These are phyloP conservation scores for Spilosoma lubricipeda DNA, from an alignment of 2,888 invertebrate species.

Conservation along the genomic window DNA sequence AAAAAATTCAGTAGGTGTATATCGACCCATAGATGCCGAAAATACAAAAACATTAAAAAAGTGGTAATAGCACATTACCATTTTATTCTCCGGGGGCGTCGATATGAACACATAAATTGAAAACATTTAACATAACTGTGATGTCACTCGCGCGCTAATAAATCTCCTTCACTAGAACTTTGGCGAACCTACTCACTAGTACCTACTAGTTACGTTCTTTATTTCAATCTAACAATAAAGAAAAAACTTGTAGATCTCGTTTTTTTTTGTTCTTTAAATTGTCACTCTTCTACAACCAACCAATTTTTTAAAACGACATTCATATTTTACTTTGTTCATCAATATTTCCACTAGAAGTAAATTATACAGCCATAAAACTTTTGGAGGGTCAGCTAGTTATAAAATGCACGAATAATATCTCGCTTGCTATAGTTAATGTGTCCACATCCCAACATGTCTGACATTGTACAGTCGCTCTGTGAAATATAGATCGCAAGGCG, in stretches of 20 bases:
- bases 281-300: too few species aligned
- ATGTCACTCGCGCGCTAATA: not conserved
- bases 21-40: too few species aligned
- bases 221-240: not conserved
- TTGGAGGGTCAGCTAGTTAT: not conserved
- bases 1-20: too few species aligned
- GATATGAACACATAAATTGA: not conserved
- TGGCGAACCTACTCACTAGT: not conserved
- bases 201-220: not conserved
- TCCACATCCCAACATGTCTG: conserved; percentile 26
- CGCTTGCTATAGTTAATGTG: conserved; percentile 23
- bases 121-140: not conserved
- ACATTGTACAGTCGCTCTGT: conserved; percentile 48
- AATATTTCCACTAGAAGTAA: too few species aligned
- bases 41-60: too few species aligned
- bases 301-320: too few species aligned
- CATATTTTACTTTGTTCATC: too few species aligned
- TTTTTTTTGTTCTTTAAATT: too few species aligned
- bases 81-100: too few species aligned
- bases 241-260: too few species aligned
- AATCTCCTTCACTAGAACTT: not conserved
- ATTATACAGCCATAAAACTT: too few species aligned
- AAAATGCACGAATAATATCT: not conserved
- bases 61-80: too few species aligned
- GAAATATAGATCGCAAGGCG: conserved; percentile 56